These are phyloP conservation scores for Ceryle rudis DNA, from an alignment of 2,797 vertebrate species.

Conservation along the genomic window DNA sequence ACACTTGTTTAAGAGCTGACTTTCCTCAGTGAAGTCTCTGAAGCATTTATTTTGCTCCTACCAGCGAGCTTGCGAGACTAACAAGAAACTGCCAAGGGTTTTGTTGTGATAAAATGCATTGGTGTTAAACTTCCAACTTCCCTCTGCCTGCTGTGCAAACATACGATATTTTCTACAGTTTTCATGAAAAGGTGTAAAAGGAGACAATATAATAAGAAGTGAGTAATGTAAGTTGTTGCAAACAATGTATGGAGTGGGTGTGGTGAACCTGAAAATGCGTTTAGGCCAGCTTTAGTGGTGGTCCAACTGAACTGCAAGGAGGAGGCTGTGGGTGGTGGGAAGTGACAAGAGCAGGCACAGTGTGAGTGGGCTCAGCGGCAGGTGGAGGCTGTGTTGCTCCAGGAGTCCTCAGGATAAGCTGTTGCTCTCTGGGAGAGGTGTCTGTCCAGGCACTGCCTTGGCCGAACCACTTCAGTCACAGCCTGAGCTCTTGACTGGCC, in stretches of 20 bases:
- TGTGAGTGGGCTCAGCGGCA: rapidly evolving
- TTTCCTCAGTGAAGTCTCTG: neutral
- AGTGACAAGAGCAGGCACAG: neutral
- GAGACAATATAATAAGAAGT: neutral
- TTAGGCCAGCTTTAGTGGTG: neutral
- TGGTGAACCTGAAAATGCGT: neutral
- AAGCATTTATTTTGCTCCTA: neutral
- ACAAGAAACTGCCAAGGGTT: neutral
- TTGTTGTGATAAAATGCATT: neutral
- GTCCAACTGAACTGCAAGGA: neutral
- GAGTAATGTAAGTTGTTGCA: neutral
- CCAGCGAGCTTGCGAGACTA: neutral
- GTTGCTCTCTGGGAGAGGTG: neutral
- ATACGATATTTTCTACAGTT: neutral
- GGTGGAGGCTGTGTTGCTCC: neutral
- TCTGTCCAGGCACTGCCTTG: neutral
- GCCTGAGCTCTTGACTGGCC: neutral
- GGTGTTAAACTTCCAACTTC: neutral
- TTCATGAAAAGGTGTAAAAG: neutral
- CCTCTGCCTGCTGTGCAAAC: neutral
- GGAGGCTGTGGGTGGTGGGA: neutral
- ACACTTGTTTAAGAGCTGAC: neutral
- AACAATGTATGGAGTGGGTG: neutral
- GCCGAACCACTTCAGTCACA: neutral
- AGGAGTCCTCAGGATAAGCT: neutral